Conservation (phyloP, 1,140 invertebrate genomes). For the Acromyrmex heyeri region DNA sequence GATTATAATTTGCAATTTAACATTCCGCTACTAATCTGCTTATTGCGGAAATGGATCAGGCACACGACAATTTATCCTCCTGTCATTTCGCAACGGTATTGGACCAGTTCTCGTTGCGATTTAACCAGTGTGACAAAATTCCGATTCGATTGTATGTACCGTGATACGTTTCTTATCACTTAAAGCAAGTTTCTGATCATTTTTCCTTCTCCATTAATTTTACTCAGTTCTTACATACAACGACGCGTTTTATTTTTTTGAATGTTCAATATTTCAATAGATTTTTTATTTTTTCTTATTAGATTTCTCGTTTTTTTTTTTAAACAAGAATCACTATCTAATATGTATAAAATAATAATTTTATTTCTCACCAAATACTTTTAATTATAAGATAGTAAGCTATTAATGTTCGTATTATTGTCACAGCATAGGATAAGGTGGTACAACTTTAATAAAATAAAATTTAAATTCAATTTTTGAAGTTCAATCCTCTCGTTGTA, state of each 20-base stretch:
- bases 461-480: too few relatives aligned
- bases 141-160: neutral
- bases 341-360: constrained; percentile 1
- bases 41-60: constrained; percentile 60
- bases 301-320: neutral
- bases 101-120: constrained; percentile 27
- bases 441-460: too few relatives aligned
- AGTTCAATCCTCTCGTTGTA: too few relatives aligned
- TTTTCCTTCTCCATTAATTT: constrained; percentile 18
- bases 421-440: neutral
- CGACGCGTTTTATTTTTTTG: neutral
- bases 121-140: constrained; percentile 35
- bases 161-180: neutral
- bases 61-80: constrained; percentile 67
- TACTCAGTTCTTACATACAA: neutral
- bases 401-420: neutral
- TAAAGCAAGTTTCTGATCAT: neutral
- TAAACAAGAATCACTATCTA: neutral
- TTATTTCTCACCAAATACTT: neutral
- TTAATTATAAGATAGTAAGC: neutral
- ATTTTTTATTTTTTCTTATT: neutral
- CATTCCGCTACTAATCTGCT: constrained; percentile 60
- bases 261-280: neutral
- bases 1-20: constrained; percentile 40
- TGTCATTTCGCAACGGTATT: constrained; percentile 5